Percentiles rank a stretch among this genome's conserved stretches.
Conservation (phyloP, 2,113 vertebrate genomes). For the Pachyramphus minor region DNA sequence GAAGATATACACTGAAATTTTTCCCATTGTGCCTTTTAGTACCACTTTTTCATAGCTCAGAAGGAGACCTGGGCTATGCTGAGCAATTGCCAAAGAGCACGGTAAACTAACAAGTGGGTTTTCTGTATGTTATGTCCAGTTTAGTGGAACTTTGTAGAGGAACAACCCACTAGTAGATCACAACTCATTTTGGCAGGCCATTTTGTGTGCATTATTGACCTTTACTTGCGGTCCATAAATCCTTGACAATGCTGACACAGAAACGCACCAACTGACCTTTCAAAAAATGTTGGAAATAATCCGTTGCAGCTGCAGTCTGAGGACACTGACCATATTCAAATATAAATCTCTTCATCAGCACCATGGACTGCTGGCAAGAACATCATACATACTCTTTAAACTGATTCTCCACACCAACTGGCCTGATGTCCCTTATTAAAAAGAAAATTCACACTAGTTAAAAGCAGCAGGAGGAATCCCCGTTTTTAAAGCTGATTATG, state of each 20-base stretch:
- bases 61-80: neutral
- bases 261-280: conserved; percentile 62
- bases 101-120: neutral
- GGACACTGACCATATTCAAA: conserved; percentile 58
- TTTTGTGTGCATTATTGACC: conserved; percentile 65
- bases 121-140: conserved; percentile 17
- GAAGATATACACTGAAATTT: neutral
- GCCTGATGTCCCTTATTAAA: neutral
- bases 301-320: conserved; percentile 53
- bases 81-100: neutral
- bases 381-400: neutral
- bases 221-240: conserved; percentile 65
- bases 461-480: neutral
- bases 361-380: conserved; percentile 39
- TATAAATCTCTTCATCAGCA: conserved; percentile 64
- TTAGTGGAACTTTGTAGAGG: conserved; percentile 30
- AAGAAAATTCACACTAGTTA: neutral
- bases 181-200: conserved; percentile 61
- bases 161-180: conserved; percentile 42
- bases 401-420: conserved; percentile 5
- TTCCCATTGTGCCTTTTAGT: conserved; percentile 7
- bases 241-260: conserved; percentile 49
- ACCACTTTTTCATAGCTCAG: neutral
- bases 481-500: neutral
- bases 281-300: conserved; percentile 67